These are phyloP conservation scores for Pithys albifrons DNA, from an alignment of 2,113 vertebrate species.

Conservation along the genomic window DNA sequence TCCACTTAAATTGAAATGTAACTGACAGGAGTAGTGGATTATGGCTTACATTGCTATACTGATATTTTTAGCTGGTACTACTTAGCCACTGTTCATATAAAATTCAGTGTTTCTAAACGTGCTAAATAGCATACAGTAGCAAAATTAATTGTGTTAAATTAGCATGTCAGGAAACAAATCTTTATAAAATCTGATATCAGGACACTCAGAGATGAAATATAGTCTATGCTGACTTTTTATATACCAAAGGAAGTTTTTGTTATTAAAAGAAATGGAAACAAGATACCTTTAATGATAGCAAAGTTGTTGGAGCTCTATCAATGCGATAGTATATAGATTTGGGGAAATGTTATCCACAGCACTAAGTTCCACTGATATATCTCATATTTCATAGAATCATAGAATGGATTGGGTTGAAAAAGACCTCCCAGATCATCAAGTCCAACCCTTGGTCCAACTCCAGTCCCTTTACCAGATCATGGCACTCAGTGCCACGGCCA, in stretches of 20 bases:
- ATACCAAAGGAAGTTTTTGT: not conserved
- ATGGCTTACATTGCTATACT: not conserved
- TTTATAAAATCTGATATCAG: not conserved
- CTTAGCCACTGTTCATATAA: not conserved
- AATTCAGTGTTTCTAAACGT: not conserved
- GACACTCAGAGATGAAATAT: not conserved
- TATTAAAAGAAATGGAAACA: not conserved
- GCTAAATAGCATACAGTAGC: not conserved
- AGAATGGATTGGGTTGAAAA: too few relatives aligned
- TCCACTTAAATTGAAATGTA: not conserved
- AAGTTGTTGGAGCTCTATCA: not conserved
- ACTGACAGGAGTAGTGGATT: not conserved
- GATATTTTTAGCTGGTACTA: not conserved
- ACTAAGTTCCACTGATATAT: not conserved
- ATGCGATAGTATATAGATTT: not conserved
- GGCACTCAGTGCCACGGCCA: too few relatives aligned
- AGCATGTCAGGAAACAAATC: not conserved
- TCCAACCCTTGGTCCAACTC: too few relatives aligned
- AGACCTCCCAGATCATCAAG: too few relatives aligned
- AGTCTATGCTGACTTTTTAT: not conserved
- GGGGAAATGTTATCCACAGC: not conserved
- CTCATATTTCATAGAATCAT: not conserved
- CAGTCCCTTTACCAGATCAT: too few relatives aligned
- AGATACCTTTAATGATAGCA: not conserved
- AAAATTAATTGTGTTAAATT: not conserved